phyloP scores from a whole-genome alignment of 2,113 vertebrate genomes.

The Muscicapa adusta region DNA sequence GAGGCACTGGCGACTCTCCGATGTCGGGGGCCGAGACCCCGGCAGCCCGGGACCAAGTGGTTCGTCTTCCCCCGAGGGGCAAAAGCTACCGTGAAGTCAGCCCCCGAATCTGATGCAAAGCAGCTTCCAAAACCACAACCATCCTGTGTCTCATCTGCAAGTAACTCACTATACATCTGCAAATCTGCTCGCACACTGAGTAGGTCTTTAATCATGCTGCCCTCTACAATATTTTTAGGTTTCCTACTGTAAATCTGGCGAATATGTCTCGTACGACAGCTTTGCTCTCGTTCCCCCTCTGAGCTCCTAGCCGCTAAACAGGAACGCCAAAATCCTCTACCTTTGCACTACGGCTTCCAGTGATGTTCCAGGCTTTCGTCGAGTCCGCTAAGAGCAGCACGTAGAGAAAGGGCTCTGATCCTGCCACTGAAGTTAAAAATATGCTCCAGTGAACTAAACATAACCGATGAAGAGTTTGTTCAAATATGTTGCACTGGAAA shows the following conservation, averaged over 20 bases:
- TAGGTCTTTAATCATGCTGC: conserved; percentile 9
- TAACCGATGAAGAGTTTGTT: conserved; percentile 45
- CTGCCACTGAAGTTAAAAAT: conserved; percentile 49
- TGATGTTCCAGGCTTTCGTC: neutral
- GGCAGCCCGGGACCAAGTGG: neutral
- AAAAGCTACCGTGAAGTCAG: conserved; percentile 40
- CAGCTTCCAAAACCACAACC: conserved; percentile 32
- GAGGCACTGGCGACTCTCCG: neutral
- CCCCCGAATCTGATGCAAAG: neutral
- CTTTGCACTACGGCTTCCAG: neutral
- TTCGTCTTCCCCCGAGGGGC: conserved; percentile 18
- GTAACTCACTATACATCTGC: neutral
- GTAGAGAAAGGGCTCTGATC: neutral
- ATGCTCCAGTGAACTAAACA: conserved; percentile 44
- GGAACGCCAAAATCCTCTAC: neutral
- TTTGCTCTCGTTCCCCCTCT: neutral
- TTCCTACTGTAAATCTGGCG: conserved; percentile 31
- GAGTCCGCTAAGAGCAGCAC: neutral
- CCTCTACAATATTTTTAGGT: conserved; percentile 39
- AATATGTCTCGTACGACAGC: neutral
- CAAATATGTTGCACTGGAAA: conserved; percentile 56
- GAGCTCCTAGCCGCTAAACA: neutral
- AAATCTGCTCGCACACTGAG: neutral
- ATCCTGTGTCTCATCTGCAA: conserved; percentile 6
- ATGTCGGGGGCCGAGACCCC: neutral